Evolutionary conservation across 2,888 invertebrate genomes (phyloP), one percentile per base, ranked within the genome.

Genomic region (Ormyrus rosae): DNA sequence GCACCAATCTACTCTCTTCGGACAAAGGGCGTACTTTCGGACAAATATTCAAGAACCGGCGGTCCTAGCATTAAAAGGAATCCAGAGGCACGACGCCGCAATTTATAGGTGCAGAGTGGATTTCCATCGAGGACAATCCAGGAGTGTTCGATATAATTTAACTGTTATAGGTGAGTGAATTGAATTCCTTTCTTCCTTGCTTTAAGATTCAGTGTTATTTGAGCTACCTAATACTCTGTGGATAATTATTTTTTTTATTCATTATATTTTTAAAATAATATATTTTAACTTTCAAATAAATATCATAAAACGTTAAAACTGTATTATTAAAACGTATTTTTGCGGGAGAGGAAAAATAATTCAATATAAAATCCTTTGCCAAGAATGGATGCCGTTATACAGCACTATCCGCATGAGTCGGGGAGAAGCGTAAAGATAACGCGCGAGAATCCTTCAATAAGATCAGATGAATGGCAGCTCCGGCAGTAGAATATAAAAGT

Each of bases 41-140:
- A 89, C 96, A 77, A 95, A 95, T 5, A 93, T 95, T 79, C 94
- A 95, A 75, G 93, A 95, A 85, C 96, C 96, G 84, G 96, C 97
- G 82, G 94, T 95, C 83, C 93, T 97, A 87, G 94, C 95, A 58
- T 93, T 97, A 81, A 96, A 95, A 88, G 96, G 96, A 92, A 95
- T 97, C 88, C 95, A 96, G 91, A 93, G 96, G 67, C 94, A 95
- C 88, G 97, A 97, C 91, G 96, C 97, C 91, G 97, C 97, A 87
- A 94, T 96, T 85, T 97, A 97, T 92, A 93, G 97, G 83, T 97
- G 97, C 91, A 93, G 97, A 83, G 96, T 97, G 85, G 97, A 97
- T 93, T 97, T 97, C 92, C 93, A 96, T 83, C 96, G 96, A 91
- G 96, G 96, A 83, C 97, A 97, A 91, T 97, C 97, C 82, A 94